Base-by-base conservation (phyloP, 2,113 vertebrate genomes). In the Solea solea region DNA sequence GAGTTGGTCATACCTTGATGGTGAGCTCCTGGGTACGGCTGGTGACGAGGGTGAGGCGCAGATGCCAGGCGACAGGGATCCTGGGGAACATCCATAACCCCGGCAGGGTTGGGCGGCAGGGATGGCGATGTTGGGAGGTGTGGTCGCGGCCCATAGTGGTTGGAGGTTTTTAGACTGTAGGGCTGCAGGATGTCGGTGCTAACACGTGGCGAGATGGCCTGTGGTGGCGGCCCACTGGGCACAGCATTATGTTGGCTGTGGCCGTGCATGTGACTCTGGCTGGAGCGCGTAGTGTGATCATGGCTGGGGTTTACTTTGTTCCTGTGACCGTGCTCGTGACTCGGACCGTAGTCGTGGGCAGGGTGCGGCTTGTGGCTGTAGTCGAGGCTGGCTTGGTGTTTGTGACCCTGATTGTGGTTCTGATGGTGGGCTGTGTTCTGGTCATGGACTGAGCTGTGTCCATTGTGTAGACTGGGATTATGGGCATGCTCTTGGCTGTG, bases 1-100 rank as follows among this genome's bases (percentile, higher is more conserved):
- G 95, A 80, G 87, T 97, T 94, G 52, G 95, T 90, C 85, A 96
- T 88, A 76, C 92, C 93, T 71, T 95, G 94, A 42, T 96, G 95
- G 48, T 92, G 93, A 83, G 74, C 74, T 48, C 88, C 81, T 1
- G 90, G 85, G 77, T 91, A 93, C 58, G 87, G 81, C 34, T 92
- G 92, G 75, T 92, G 92, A 58, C 92, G 91, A 14, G 92, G 89
- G 45, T 92, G 91, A 41, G 91, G 88, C 0, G 92, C 92, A 0
- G 91, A 93, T 0, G 93, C 93, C 70, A 93, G 70, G n/a, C 83
- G 84, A 58, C 92, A 93, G 46, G 92, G 92, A 58, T 93, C 93
- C 81, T 92, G 93, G 28, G 93, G 92, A 41, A 93, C 90, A 4
- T 92, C 90, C 87, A 93, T 80, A 63, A 92, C 69, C 0, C 83